These are phyloP conservation scores for Xyliphius kryptos DNA, from an alignment of 2,113 vertebrate species.

Conservation along the genomic window DNA sequence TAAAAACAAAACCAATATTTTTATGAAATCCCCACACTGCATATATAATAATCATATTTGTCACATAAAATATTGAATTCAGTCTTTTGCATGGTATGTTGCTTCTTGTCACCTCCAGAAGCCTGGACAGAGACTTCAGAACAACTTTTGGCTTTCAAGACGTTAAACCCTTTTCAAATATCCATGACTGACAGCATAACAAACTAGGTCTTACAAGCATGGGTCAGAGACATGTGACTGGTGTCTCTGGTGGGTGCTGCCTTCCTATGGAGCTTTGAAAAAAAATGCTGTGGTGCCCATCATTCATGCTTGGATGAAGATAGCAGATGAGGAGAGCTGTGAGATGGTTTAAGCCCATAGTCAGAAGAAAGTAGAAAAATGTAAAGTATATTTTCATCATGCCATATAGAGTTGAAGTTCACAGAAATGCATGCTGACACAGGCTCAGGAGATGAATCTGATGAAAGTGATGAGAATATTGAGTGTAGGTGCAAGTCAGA, in stretches of 20 bases:
- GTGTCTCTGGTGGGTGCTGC: constrained; percentile 55
- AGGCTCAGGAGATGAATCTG: constrained; percentile 1
- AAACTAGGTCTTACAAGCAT: constrained; percentile 57
- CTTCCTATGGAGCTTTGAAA: constrained; percentile 54
- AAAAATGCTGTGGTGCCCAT: constrained; percentile 52
- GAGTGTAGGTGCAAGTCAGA: no score
- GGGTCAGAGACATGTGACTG: constrained; percentile 53
- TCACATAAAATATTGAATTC: not conserved
- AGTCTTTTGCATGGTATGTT: not conserved
- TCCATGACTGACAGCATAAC: constrained; percentile 44
- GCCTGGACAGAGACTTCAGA: not conserved
- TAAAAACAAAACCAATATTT: no score
- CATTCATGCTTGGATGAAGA: constrained; percentile 54
- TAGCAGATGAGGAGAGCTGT: constrained; percentile 25
- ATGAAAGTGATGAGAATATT: not conserved
- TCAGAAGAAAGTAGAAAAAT: not conserved
- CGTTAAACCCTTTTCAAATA: constrained; percentile 16
- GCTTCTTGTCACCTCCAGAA: not conserved
- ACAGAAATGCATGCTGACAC: not conserved
- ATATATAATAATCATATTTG: no score
- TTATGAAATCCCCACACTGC: no score
- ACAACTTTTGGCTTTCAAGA: not conserved
- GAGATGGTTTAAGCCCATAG: no score
- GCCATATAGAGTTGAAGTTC: not conserved
- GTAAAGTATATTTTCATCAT: not conserved